phyloP scores from a whole-genome alignment of 2,113 vertebrate species.

The Harpagus bidentatus region DNA sequence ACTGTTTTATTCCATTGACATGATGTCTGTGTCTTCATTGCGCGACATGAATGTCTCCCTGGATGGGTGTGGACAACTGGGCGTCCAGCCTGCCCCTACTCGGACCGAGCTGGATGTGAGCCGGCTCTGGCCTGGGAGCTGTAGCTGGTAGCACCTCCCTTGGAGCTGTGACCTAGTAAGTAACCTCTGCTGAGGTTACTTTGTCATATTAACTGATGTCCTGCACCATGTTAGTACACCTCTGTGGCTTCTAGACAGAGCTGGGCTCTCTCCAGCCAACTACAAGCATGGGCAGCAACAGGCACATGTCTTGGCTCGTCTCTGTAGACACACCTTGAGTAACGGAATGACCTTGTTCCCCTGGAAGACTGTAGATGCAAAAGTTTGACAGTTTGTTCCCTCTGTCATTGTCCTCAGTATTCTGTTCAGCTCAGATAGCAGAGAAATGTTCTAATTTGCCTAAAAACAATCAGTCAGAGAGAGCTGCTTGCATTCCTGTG shows the following conservation, averaged over 20 bases:
- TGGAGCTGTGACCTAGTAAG: background rate
- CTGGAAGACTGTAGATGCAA: background rate
- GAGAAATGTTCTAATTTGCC: background rate
- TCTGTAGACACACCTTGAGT: background rate
- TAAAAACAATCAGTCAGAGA: background rate
- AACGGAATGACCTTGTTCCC: background rate
- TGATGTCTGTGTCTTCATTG: background rate
- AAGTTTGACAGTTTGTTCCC: background rate
- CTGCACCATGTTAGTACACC: background rate
- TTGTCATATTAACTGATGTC: background rate
- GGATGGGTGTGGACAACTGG: background rate
- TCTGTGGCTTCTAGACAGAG: background rate
- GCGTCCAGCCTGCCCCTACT: background rate
- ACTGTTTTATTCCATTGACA: background rate
- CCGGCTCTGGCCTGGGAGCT: background rate
- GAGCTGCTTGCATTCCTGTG: background rate
- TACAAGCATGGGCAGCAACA: background rate
- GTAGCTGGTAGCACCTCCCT: background rate
- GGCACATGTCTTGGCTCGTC: rapidly evolving
- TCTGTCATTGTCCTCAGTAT: background rate
- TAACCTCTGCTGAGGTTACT: background rate
- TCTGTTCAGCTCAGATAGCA: background rate
- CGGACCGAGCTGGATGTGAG: rapidly evolving
- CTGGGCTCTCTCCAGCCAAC: background rate
- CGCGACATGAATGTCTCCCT: rapidly evolving